Percentiles rank a stretch among this genome's conserved stretches.
These are phyloP conservation scores for Coleophora deauratella DNA, from an alignment of 2,888 invertebrate species.

Conservation along the genomic window DNA sequence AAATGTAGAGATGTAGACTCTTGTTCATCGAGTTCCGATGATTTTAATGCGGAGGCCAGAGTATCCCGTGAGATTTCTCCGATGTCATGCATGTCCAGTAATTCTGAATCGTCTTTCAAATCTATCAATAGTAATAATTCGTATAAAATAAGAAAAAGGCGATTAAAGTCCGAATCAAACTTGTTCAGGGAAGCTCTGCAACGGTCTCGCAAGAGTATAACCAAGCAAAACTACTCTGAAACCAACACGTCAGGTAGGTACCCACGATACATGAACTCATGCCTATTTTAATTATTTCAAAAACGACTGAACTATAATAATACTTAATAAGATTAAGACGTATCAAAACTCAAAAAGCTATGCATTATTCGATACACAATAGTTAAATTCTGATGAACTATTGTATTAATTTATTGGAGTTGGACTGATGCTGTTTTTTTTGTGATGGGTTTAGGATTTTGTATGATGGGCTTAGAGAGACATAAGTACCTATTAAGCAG, in stretches of 20 bases:
- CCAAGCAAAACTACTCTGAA: conserved; percentile 32
- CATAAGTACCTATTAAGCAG: too few relatives aligned
- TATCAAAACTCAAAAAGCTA: too few relatives aligned
- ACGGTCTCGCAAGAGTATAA: conserved; percentile 37
- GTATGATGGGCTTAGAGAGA: too few relatives aligned
- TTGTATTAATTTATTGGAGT: too few relatives aligned
- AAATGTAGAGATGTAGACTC: conserved; percentile 36
- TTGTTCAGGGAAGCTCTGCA: conserved; percentile 48
- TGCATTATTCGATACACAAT: too few relatives aligned
- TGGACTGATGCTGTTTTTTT: too few relatives aligned
- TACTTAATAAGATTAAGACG: too few relatives aligned
- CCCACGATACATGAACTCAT: too few relatives aligned
- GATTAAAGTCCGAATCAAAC: conserved; percentile 49
- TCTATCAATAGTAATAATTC: conserved; percentile 53
- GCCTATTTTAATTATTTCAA: too few relatives aligned
- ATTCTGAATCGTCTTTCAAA: conserved; percentile 56
- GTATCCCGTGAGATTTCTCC: conserved; percentile 19
- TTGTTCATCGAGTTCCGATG: conserved; percentile 39
- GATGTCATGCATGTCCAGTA: conserved; percentile 33
- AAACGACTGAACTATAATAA: too few relatives aligned
- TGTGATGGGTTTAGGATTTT: too few relatives aligned
- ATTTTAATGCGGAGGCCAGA: conserved; percentile 31
- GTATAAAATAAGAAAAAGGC: conserved; percentile 51
- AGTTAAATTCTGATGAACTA: too few relatives aligned
- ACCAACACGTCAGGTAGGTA: conserved; percentile 39